phyloP scores from a whole-genome alignment of 2,113 vertebrate genomes.

The Tiliqua scincoides region DNA sequence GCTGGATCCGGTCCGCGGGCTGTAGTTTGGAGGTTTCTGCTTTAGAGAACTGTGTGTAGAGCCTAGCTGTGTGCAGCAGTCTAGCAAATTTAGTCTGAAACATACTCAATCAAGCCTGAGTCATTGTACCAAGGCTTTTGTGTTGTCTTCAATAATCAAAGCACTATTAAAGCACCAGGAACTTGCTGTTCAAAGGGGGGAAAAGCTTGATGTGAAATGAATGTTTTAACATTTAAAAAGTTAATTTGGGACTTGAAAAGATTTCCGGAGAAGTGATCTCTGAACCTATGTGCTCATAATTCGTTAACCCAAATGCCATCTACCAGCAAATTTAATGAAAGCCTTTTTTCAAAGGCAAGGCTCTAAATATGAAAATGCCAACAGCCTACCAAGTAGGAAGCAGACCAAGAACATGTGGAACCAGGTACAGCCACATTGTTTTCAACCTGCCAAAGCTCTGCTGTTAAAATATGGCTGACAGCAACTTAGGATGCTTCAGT shows the following conservation, averaged over 20 bases:
- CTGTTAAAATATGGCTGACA: neutral
- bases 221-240: conserved; percentile 12
- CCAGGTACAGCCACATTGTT: neutral
- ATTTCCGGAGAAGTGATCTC: neutral
- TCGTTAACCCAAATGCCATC: neutral
- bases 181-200: neutral
- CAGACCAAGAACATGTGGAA: neutral
- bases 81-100: neutral
- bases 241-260: conserved; percentile 10
- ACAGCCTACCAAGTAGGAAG: neutral
- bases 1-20: no score
- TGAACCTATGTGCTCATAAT: neutral
- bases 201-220: neutral
- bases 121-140: neutral
- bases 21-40: no score
- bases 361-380: neutral
- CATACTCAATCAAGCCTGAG: neutral
- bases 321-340: neutral
- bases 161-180: neutral
- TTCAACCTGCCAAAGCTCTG: neutral
- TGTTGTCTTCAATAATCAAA: neutral
- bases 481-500: neutral
- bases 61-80: neutral
- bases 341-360: neutral
- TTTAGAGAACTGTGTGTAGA: neutral